Evolutionary conservation across 2,888 invertebrate species (phyloP).

Genomic region (Octodonta nipae): DNA sequence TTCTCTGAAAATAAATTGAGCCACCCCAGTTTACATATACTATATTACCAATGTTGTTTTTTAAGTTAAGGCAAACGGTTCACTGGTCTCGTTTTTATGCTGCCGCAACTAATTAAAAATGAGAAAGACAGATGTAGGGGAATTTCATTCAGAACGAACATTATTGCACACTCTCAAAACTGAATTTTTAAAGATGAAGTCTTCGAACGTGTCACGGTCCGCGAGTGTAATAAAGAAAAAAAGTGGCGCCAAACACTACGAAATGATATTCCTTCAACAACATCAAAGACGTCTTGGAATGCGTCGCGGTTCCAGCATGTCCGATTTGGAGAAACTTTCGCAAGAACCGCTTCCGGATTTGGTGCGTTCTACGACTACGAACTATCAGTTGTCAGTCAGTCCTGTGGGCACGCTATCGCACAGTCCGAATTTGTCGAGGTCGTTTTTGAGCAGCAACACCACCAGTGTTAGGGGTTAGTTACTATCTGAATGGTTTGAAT

Average conservation of each 20-base stretch:
- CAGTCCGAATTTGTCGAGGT: constrained; percentile 40
- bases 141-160: too few species aligned
- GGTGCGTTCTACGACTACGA: constrained; percentile 37
- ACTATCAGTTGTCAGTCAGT: constrained; percentile 33
- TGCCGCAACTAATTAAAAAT: too few species aligned
- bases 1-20: too few species aligned
- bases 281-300: constrained; percentile 38
- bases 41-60: too few species aligned
- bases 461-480: constrained; percentile 23
- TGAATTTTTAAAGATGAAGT: constrained; percentile 43
- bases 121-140: too few species aligned
- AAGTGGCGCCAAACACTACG: constrained; percentile 6
- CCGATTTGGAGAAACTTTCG: constrained; percentile 53
- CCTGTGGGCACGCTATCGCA: constrained; percentile 38
- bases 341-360: constrained; percentile 33
- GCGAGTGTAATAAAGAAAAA: constrained; percentile 25
- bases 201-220: constrained; percentile 31
- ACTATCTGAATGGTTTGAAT: too few species aligned
- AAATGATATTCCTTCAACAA: constrained; percentile 18
- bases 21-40: too few species aligned
- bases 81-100: too few species aligned
- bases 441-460: constrained; percentile 30
- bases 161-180: too few species aligned
- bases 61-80: too few species aligned
- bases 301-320: constrained; percentile 58